Base-by-base conservation (phyloP, 1,140 invertebrate species). In the Mizuhopecten yessoensis region DNA sequence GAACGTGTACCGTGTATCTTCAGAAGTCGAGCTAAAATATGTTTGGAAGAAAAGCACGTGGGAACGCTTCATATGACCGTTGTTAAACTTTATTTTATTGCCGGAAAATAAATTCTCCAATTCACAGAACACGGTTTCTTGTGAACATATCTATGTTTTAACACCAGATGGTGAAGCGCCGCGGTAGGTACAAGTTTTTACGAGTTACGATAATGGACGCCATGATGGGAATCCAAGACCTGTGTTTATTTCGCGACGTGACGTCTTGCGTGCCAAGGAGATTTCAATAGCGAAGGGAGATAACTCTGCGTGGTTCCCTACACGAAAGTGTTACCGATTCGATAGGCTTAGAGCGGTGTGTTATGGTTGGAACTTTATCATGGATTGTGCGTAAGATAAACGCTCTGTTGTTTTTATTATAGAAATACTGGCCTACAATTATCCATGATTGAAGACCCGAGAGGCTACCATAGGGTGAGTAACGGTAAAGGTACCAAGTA, bases 171-270 rank as follows among this genome's bases (percentile, higher is more conserved):
- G 57, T n/a, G 23, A 5, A 1, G 2, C 57, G 23, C 57, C 57
- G 57, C 57, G 57, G 57, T 75, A 75, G 57, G 57, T 75, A 75
- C 42, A 1, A 13, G 10, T 45, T 45, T 45, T 45, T 45, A 45
- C 0, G 57, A 3, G 5, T 75, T 75, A n/a, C 23, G 57, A 75
- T 75, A 75, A 75, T 75, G n/a, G 57, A 75, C 23, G 57, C 9
- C 57, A 29, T 75, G 57, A n/a, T 17, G 57, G n/a, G 57, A 75
- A 29, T 75, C 57, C 29, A 3, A 75, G 57, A 75, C 57, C 57
- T 29, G 57, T 75, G 57, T 75, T 29, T 75, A 75, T 75, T 75
- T 75, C 57, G 11, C 57, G n/a, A 75, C 57, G n/a, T 75, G 57
- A 75, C 57, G 2, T 75, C 57, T 29, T 29, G 17, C 57, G 57